phyloP scores from a whole-genome alignment of 2,797 vertebrate species.

The Erithacus rubecula region DNA sequence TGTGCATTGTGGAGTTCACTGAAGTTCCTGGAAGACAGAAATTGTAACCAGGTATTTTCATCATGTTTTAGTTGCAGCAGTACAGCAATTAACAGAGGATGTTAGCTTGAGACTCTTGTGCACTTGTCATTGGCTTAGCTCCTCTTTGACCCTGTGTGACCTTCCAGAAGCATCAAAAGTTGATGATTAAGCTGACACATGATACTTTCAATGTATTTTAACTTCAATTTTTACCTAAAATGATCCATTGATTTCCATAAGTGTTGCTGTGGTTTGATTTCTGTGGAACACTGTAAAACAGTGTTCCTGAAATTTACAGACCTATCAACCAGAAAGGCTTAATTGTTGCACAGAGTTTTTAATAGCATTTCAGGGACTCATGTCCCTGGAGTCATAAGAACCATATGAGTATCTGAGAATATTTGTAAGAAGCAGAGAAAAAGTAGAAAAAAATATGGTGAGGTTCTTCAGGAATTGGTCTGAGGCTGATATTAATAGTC shows the following conservation, averaged over 20 bases:
- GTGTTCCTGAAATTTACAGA: neutral
- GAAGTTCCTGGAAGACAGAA: neutral
- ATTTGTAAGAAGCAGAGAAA: neutral
- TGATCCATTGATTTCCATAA: neutral
- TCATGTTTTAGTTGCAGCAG: neutral
- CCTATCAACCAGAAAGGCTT: neutral
- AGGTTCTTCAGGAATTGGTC: neutral
- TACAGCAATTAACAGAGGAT: neutral
- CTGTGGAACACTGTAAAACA: neutral
- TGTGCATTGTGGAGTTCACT: neutral
- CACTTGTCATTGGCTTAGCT: neutral
- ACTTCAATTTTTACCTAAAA: neutral
- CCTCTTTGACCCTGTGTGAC: neutral
- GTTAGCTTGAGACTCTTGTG: neutral
- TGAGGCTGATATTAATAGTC: neutral
- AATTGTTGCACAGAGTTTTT: neutral
- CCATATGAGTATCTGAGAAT: neutral
- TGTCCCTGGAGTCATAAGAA: neutral
- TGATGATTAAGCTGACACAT: neutral
- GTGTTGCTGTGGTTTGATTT: neutral
- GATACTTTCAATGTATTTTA: neutral
- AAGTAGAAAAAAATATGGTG: neutral
- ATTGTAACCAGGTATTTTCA: neutral
- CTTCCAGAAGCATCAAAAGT: neutral
- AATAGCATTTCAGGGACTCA: neutral